Conservation (phyloP, 2,113 vertebrate genomes). For the Anhinga rufa region DNA sequence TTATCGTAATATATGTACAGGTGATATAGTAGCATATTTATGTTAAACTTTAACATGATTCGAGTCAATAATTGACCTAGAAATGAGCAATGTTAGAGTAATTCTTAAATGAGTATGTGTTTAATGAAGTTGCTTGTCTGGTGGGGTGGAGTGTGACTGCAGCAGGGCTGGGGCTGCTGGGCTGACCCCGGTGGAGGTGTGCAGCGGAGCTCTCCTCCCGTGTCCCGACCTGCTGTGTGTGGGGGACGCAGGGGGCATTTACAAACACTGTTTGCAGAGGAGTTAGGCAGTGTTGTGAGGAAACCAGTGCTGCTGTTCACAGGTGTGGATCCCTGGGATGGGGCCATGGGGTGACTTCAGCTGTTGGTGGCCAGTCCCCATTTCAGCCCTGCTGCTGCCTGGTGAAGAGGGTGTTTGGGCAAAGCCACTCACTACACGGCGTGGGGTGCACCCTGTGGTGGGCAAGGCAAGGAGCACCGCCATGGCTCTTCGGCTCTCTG, state of each 20-base stretch:
- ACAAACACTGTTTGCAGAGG: neutral
- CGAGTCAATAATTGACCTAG: neutral
- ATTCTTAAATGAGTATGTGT: neutral
- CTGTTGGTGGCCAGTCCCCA: neutral
- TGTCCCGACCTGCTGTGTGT: rapidly evolving
- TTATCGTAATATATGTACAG: neutral
- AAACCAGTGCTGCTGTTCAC: neutral
- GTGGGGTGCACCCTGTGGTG: neutral
- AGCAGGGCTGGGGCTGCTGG: neutral
- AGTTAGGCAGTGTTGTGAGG: neutral
- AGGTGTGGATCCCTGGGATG: neutral
- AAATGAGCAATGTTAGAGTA: neutral
- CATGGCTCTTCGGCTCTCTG: neutral
- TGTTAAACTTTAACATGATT: neutral
- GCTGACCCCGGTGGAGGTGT: neutral
- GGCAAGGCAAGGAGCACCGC: neutral
- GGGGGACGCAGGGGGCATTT: rapidly evolving
- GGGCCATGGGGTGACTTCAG: neutral
- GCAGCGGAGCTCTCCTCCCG: neutral
- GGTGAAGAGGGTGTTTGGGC: rapidly evolving
- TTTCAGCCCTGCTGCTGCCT: neutral
- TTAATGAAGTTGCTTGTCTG: neutral
- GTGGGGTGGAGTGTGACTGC: neutral
- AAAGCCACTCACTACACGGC: neutral
- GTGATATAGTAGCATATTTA: neutral